Conservation (phyloP, 2,113 vertebrate genomes). For the Oostethus manadensis region DNA sequence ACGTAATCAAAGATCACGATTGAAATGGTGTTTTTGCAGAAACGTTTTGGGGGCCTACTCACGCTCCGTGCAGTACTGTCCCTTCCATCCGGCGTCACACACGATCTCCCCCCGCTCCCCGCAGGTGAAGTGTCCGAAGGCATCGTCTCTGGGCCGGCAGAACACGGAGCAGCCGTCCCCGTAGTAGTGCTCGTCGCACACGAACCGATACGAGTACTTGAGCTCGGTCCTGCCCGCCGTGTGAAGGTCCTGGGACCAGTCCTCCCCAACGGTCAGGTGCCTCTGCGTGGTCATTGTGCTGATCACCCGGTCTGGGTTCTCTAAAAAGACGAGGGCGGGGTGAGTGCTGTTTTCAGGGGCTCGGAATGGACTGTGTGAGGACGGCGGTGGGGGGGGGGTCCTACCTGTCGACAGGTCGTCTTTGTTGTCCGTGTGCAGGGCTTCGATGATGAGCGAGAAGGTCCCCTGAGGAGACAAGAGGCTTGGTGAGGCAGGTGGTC, state of each 20-base stretch:
- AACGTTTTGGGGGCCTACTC: conserved; percentile 58
- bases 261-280: conserved; percentile 90
- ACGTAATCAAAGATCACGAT: no score
- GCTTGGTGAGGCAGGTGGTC: conserved; percentile 58
- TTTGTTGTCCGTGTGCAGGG: conserved; percentile 87
- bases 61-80: conserved; percentile 96
- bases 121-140: conserved; percentile 96
- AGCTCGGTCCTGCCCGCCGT: conserved; percentile 86
- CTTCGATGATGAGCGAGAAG: conserved; percentile 96
- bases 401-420: conserved; percentile 93
- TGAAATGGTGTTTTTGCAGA: no score
- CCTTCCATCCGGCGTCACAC: conserved; percentile 94
- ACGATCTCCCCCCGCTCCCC: conserved; percentile 92
- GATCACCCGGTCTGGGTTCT: conserved; percentile 89
- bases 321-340: conserved; percentile 51
- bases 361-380: neutral
- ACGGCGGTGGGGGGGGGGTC: neutral
- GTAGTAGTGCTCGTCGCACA: conserved; percentile 94
- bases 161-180: conserved; percentile 93
- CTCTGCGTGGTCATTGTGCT: conserved; percentile 93
- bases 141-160: conserved; percentile 90
- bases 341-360: no score
- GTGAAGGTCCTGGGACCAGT: conserved; percentile 97
- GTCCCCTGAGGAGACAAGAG: conserved; percentile 80
- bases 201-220: conserved; percentile 93